A percentile compares a stretch with the other conserved stretches of the same genome.
Conservation (phyloP, 2,113 vertebrate species). For the Desmodus rotundus region DNA sequence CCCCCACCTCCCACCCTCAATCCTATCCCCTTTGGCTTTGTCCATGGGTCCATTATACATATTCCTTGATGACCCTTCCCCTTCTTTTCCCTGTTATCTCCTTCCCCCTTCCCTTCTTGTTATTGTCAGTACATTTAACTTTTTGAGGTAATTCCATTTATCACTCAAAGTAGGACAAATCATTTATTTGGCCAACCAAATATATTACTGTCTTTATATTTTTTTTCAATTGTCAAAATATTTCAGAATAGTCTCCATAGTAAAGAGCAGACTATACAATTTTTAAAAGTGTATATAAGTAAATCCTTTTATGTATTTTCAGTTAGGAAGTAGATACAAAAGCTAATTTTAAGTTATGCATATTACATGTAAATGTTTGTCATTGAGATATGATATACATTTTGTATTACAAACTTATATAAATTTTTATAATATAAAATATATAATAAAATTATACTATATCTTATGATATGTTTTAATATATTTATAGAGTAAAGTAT, state of each 20-base stretch:
- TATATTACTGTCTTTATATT: neutral
- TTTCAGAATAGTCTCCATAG: neutral
- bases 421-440: too few relatives aligned
- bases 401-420: too few relatives aligned
- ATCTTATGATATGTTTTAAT: neutral
- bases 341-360: neutral
- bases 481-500: neutral
- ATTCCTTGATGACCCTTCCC: too few relatives aligned
- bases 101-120: too few relatives aligned
- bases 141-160: neutral
- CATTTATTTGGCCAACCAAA: neutral
- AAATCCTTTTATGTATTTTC: neutral
- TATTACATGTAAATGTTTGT: neutral
- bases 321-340: neutral
- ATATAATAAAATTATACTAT: too few relatives aligned
- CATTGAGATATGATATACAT: neutral
- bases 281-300: neutral
- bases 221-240: neutral
- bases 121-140: neutral
- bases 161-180: neutral
- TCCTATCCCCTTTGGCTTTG: too few relatives aligned
- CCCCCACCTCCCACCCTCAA: too few relatives aligned
- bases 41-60: too few relatives aligned
- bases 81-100: too few relatives aligned
- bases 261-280: neutral